Evolutionary conservation across 2,797 vertebrate genomes (phyloP).

Genomic region (Yasuhikotakia modesta): DNA sequence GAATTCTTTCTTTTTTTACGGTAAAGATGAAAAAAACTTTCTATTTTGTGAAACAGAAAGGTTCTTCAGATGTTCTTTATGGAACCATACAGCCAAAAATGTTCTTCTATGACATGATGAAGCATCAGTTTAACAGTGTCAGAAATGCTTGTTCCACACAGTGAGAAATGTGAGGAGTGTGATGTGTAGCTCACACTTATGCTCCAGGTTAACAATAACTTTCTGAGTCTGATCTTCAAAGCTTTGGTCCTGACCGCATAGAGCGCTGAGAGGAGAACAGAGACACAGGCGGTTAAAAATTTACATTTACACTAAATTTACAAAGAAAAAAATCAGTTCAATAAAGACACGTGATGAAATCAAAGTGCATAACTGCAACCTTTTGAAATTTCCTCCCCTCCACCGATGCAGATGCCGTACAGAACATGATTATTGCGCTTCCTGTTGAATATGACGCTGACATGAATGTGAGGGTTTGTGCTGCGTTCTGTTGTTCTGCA

Average conservation of each 20-base stretch:
- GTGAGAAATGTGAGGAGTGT: no score
- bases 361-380: slow-evolving; percentile 17
- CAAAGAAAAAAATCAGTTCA: background rate
- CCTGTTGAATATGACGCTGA: background rate
- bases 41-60: no score
- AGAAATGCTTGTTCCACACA: no score
- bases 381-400: background rate
- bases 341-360: slow-evolving; percentile 34
- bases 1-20: no score
- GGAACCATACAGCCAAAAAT: no score
- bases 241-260: background rate
- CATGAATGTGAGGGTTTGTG: background rate
- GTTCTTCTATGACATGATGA: no score
- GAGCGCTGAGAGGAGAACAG: background rate
- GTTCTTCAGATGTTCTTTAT: no score
- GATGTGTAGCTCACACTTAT: background rate
- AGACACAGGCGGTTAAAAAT: slow-evolving; percentile 6
- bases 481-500: background rate
- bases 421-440: background rate
- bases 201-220: background rate
- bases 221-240: slow-evolving; percentile 23
- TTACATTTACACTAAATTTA: slow-evolving; percentile 16
- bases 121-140: no score
- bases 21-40: no score
- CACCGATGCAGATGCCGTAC: background rate